Evolutionary conservation across 2,797 vertebrate genomes (phyloP).

Genomic region (Glossophaga mutica): DNA sequence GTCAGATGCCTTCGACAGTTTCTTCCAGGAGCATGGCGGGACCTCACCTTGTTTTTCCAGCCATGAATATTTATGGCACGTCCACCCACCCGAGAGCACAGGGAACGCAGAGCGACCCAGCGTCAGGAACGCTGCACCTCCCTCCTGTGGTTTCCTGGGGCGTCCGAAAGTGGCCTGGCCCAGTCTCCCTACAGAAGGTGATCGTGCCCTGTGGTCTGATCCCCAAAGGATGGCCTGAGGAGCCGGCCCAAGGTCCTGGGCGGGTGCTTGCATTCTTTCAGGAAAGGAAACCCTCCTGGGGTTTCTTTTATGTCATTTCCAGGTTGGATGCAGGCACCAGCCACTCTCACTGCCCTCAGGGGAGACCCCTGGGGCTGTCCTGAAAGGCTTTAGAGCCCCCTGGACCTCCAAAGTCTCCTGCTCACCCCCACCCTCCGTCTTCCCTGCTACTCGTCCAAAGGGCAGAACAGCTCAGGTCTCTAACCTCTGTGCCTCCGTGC

Average conservation of each 20-base stretch:
- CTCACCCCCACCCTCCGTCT: background rate
- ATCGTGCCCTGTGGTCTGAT: background rate
- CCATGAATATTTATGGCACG: constrained; percentile 1
- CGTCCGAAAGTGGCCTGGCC: fast-evolving
- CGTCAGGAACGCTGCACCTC: fast-evolving
- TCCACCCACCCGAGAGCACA: background rate
- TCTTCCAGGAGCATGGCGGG: background rate
- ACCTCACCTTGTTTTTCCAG: background rate
- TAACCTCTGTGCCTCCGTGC: background rate
- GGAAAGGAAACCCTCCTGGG: background rate
- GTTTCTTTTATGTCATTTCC: background rate
- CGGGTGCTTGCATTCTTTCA: background rate
- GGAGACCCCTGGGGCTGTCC: background rate
- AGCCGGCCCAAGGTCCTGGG: background rate
- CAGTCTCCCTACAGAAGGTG: background rate
- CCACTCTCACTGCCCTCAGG: background rate
- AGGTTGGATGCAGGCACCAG: background rate
- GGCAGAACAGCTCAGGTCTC: background rate
- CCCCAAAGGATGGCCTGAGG: background rate
- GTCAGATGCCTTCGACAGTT: background rate
- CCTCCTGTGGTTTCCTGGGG: background rate
- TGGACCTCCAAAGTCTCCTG: background rate
- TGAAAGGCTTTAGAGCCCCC: background rate
- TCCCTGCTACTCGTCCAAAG: no score
- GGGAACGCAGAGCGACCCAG: background rate